Percentiles rank a stretch among this genome's conserved stretches.
These are phyloP conservation scores for Hylaeus anthracinus DNA, from an alignment of 1,140 invertebrate species.

Conservation along the genomic window DNA sequence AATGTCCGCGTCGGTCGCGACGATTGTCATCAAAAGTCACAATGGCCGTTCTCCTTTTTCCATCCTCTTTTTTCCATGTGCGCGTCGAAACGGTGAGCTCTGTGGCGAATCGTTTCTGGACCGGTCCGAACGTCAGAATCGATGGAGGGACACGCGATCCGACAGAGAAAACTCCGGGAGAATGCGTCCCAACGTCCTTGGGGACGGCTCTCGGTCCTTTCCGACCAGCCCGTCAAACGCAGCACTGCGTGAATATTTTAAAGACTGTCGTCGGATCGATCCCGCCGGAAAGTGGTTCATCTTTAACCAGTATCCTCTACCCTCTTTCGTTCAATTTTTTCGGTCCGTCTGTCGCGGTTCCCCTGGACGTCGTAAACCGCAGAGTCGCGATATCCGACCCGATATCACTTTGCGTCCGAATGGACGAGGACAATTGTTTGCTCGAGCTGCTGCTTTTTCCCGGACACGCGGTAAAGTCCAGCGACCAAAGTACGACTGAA, in stretches of 20 bases:
- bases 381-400: not conserved
- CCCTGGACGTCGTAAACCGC: not conserved
- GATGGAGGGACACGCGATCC: not conserved
- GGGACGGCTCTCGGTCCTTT: conserved; percentile 49
- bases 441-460: too few species aligned
- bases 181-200: conserved; percentile 34
- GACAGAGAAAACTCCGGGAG: conserved; percentile 42
- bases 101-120: conserved; percentile 19
- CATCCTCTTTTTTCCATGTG: conserved; percentile 35
- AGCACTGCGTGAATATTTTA: conserved; percentile 66
- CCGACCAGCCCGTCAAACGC: conserved; percentile 62
- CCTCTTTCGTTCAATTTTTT: not conserved
- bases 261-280: conserved; percentile 31
- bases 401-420: not conserved
- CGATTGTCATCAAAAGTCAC: conserved; percentile 77
- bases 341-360: not conserved
- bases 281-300: conserved; percentile 41
- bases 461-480: too few species aligned
- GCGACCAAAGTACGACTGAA: too few species aligned
- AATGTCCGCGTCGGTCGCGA: conserved; percentile 70
- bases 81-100: not conserved
- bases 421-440: too few species aligned
- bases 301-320: conserved; percentile 30
- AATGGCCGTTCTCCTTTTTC: conserved; percentile 67
- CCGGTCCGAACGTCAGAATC: conserved; percentile 24